Conservation (phyloP, 2,888 invertebrate species). For the Parapristionchus giblindavisi region DNA sequence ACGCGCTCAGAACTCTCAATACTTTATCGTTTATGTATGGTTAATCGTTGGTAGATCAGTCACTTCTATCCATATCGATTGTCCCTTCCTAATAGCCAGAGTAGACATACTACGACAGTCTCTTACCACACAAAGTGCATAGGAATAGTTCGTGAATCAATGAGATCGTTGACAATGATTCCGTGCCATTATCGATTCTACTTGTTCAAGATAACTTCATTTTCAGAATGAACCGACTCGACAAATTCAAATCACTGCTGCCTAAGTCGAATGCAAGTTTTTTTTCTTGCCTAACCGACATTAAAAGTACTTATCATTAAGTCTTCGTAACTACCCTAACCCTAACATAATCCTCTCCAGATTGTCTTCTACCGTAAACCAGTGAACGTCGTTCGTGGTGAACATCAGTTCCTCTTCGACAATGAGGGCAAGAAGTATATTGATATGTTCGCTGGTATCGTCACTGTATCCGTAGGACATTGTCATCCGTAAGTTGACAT, state of each 20-base stretch:
- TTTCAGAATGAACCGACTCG: conserved; percentile 31
- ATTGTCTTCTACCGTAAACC: conserved; percentile 81
- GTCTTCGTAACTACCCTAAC: neutral
- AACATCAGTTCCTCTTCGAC: conserved; percentile 57
- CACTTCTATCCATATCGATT: too few species aligned
- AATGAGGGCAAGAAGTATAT: conserved; percentile 74
- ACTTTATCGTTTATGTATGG: too few species aligned
- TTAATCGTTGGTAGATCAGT: too few species aligned
- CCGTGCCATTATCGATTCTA: too few species aligned
- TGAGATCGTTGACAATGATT: too few species aligned
- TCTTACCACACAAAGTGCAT: too few species aligned
- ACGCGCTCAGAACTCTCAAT: too few species aligned
- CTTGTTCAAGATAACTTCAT: too few species aligned
- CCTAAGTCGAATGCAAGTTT: conserved; percentile 50
- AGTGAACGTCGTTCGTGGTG: conserved; percentile 77
- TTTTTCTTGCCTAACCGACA: neutral
- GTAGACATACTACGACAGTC: too few species aligned
- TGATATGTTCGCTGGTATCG: conserved; percentile 95
- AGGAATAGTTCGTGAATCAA: too few species aligned
- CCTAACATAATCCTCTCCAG: conserved; percentile 34
- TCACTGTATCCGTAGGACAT: conserved; percentile 95
- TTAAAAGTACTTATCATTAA: conserved; percentile 40
- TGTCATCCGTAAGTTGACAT: conserved; percentile 84
- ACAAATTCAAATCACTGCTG: conserved; percentile 45
- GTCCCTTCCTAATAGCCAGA: too few species aligned